phyloP scores from a whole-genome alignment of 2,888 invertebrate species.

The Lasioglossum calceatum region DNA sequence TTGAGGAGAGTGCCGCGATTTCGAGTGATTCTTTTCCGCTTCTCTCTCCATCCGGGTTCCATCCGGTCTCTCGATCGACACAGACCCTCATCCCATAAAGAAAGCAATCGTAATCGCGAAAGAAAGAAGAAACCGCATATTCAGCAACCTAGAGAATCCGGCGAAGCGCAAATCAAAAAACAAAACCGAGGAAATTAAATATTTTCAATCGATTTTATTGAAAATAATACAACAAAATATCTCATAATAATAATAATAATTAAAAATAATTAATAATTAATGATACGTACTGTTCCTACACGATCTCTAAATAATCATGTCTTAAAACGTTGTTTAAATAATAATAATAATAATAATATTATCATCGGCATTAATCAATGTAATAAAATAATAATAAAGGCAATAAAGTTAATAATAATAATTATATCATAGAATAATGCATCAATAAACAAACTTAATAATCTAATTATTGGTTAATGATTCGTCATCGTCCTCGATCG shows the following conservation, averaged over 20 bases:
- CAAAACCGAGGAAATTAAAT: conserved; percentile 75
- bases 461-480: conserved; percentile 81
- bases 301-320: conserved; percentile 83
- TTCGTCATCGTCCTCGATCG: conserved; percentile 81
- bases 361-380: conserved; percentile 77
- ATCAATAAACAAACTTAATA: conserved; percentile 84
- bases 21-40: conserved; percentile 36
- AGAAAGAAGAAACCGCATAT: conserved; percentile 43
- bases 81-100: neutral
- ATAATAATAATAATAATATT: conserved; percentile 80
- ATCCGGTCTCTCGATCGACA: neutral
- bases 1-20: conserved; percentile 26
- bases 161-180: conserved; percentile 59
- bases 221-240: conserved; percentile 85
- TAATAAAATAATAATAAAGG: conserved; percentile 77
- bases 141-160: conserved; percentile 29
- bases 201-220: conserved; percentile 84
- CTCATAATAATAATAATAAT: conserved; percentile 82
- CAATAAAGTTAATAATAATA: conserved; percentile 79
- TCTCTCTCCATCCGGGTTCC: neutral
- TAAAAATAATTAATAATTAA: conserved; percentile 84
- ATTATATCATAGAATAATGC: conserved; percentile 82
- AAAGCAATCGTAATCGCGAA: conserved; percentile 27
- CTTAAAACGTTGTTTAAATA: conserved; percentile 83
- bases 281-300: conserved; percentile 82